phyloP scores from a whole-genome alignment of 1,140 invertebrate species.

The Nylanderia fulva region DNA sequence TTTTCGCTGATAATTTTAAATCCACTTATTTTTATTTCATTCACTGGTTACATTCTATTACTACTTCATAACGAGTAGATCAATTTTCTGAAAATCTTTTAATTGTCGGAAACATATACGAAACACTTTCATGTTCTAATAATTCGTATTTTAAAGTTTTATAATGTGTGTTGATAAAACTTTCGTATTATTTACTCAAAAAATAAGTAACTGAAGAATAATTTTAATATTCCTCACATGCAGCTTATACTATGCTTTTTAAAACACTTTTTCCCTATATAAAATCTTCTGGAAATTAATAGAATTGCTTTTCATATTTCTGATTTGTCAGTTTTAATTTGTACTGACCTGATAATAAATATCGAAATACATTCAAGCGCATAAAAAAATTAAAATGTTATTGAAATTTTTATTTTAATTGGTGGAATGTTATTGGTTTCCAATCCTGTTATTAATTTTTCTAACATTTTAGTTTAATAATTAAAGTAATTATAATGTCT shows the following conservation, averaged over 20 bases:
- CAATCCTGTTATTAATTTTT: background rate
- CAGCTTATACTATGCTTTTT: background rate
- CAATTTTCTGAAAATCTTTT: background rate
- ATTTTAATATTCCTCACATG: background rate
- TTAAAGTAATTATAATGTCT: background rate
- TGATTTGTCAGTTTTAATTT: background rate
- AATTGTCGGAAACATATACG: background rate
- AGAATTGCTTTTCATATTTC: background rate
- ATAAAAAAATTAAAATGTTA: background rate
- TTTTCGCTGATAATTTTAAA: background rate
- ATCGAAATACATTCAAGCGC: background rate
- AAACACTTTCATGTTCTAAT: background rate
- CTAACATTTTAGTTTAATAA: background rate
- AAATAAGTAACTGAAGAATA: background rate
- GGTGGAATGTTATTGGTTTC: background rate
- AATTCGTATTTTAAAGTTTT: background rate
- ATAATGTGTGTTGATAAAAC: background rate
- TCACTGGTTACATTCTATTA: background rate
- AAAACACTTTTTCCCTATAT: background rate
- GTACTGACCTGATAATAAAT: background rate
- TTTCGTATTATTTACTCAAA: background rate
- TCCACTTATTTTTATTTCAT: background rate
- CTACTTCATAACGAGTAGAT: background rate
- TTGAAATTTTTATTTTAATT: background rate
- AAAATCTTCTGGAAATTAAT: background rate